Evolutionary conservation across 1,140 invertebrate genomes (phyloP), one percentile per base, ranked within the genome.

Genomic region (Lasaia peninsularis): DNA sequence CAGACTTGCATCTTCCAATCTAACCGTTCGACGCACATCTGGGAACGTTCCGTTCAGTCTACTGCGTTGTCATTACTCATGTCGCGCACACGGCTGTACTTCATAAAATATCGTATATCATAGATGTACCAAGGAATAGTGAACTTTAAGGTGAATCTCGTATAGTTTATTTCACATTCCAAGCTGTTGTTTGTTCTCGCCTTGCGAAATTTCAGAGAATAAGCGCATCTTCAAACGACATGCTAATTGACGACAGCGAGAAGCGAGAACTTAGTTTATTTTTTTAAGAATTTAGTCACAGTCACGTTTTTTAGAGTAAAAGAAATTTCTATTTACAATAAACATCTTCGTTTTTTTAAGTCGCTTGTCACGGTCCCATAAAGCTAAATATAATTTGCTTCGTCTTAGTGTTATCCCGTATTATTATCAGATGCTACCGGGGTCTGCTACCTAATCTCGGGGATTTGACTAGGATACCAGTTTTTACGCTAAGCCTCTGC

Each of bases 51-150:
- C 69, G 71, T 65, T 64, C 65, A 77, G 73, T 73, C 70, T 66
- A 68, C 71, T 79, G 77, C 77, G 73, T 76, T 86, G 82, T 85
- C 85, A 88, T 88, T 86, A 88, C 80, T 88, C 83, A 88, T 82
- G 80, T 85, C 82, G 78, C 73, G 76, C 76, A 84, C 80, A 87
- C 78, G 80, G 81, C 77, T 81, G 72, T 71, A 79, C 71, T 69
- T 67, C 79, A 67, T 71, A 63, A 73, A 77, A 75, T 70, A 73
- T 65, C 75, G 69, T 65, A 83, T 74, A 63, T 71, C 58, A 60
- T 48, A 57, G 9, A 52, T 58, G 37, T 40, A 48, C 50, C 58
- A 35, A 56, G 61, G 51, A 56, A 81, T 66, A 77, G 54, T 71
- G 57, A 69, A 75, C 80, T 71, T 63, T 85, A 78, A 70, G 60